phyloP scores from a whole-genome alignment of 1,140 invertebrate genomes.

The Homarus americanus region DNA sequence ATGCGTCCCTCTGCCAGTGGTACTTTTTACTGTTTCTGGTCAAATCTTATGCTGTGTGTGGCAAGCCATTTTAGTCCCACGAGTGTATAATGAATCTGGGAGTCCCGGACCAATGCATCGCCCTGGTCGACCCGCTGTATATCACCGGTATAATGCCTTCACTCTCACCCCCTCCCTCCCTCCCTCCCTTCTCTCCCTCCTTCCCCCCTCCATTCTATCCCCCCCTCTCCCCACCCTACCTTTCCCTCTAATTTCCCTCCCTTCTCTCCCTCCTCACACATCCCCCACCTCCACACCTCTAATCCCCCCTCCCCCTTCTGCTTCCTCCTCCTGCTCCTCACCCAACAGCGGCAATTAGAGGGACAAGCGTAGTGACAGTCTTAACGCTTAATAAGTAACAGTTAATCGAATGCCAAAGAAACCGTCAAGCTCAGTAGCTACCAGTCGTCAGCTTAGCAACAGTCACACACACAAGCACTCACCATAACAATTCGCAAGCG shows the following conservation, averaged over 20 bases:
- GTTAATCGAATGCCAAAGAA: too few relatives aligned
- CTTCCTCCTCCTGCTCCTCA: too few relatives aligned
- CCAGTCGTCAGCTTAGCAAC: too few relatives aligned
- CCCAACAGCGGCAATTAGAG: too few relatives aligned
- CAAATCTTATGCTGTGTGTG: conserved; percentile 67
- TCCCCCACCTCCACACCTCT: neutral
- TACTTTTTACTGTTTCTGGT: conserved; percentile 71
- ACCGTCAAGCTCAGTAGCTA: too few relatives aligned
- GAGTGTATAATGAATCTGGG: conserved; percentile 66
- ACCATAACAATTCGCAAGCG: neutral
- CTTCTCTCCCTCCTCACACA: neutral
- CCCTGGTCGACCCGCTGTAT: neutral
- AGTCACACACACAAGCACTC: too few relatives aligned
- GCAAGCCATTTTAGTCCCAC: conserved; percentile 62
- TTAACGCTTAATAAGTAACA: too few relatives aligned
- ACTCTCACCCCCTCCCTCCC: neutral
- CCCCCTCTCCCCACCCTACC: neutral
- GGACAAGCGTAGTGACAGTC: too few relatives aligned
- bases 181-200: neutral
- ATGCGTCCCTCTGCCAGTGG: conserved; percentile 46
- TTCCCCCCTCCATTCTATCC: neutral
- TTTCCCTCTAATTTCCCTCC: too few relatives aligned
- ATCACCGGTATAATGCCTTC: conserved; percentile 50
- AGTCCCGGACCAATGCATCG: conserved; percentile 48
- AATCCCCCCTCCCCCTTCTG: neutral